Evolutionary conservation across 2,888 invertebrate species (phyloP), one percentile per base, ranked within the genome.

Genomic region (Amiota communis): DNA sequence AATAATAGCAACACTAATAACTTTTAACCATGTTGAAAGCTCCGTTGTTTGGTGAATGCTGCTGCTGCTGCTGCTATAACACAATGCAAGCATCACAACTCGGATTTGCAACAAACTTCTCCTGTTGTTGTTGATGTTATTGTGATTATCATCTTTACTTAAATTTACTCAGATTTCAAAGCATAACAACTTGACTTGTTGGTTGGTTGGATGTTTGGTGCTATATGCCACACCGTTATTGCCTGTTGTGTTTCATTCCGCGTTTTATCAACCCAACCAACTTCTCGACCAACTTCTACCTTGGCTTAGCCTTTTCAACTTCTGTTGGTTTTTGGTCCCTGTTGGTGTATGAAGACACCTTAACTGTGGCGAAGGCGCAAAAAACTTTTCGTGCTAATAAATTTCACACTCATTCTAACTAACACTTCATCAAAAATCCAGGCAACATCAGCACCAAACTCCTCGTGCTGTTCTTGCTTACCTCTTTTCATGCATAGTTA

Each of bases 401-500:
- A 68, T 68, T 68, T 68, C 23, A 12, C 51, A 68, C 67, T 68
- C 51, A 36, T 63, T 13, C 63, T n/a, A 15, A 48, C 47, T 9
- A 48, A n/a, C 67, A 68, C 67, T 68, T 68, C 67, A 68, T 68
- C 67, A 68, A 68, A 68, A n/a, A n/a, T 23, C 23, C 46, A 53
- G 53, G 46, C 63, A 68, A 36, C 67, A 53, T 68, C 67, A 53
- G 57, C 17, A 23, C 1, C 23, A 23, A 23, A 15, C 12, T 53
- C 13, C 53, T 53, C 13, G 6, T 53, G 53, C 15, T 53, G 53
- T n/a, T 6, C 9, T 53, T 68, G 81, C 73, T 84, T 36, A 36
- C 36, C 36, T 36, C 36, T 36, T 36, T 83, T 86, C 85, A 85
- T 83, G 83, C 83, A 82, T 84, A 86, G 85, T 86, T 36, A 2